Evolutionary conservation across 2,797 vertebrate genomes (phyloP), one percentile per base, ranked within the genome.

Genomic region (Myoxocephalus aenaeus): DNA sequence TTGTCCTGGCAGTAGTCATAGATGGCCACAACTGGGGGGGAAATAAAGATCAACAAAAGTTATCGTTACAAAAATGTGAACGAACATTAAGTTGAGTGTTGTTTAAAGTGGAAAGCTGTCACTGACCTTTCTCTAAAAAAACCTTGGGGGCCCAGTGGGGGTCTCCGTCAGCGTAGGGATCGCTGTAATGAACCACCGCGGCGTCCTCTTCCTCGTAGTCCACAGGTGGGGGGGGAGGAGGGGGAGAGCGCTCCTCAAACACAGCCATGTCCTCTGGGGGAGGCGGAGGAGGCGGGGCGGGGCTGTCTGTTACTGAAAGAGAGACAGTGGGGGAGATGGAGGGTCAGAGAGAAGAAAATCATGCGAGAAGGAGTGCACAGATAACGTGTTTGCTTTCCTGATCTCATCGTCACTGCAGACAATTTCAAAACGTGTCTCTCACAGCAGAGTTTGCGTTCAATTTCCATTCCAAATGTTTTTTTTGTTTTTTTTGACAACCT

Each of bases 1-100:
- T 99, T 99, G 95, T 99, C 98, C 94, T 99, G 98, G 87, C 93
- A 87, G 92, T 99, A 99, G 93, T 99, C 98, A 54, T 99, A 99
- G 94, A 99, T 99, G 92, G 98, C 98, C 93, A 99, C 98, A 84
- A 99, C 98, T 99, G 61, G 7, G 61, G 72, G 13, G 0, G 0
- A 20, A 20, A 20, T 10, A 3, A 2, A 18, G 2, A 36, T 0
- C 2, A 51, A 20, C 27, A 2, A 32, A 59, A 46, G 32, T 14
- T 0, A 34, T 51, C 17, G 11, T 71, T 40, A n/a, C 2, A 62
- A 12, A 7, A 29, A 22, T 14, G 5, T 2, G 32, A 42, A 32
- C 1, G 1, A 42, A 46, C 18, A 62, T 38, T 10, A 15, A 62
- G 59, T 25, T 7, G 7, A 40, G 59, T 40, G 32, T 38, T 38